A percentile compares a stretch with the other conserved stretches of the same genome.
These are phyloP conservation scores for Urocitellus parryii DNA, from an alignment of 2,113 vertebrate genomes.

Conservation along the genomic window DNA sequence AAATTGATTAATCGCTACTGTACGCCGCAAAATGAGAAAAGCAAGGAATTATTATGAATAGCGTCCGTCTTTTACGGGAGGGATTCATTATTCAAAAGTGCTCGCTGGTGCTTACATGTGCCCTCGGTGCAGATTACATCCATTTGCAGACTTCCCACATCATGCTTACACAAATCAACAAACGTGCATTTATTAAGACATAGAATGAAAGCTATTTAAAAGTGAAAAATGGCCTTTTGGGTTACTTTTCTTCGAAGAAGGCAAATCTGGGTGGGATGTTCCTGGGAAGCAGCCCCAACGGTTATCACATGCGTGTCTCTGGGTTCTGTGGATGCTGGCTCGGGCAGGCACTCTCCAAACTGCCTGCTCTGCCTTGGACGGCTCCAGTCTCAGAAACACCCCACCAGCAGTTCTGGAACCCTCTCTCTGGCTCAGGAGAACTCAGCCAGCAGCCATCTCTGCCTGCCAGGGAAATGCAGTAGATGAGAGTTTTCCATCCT, in stretches of 20 bases:
- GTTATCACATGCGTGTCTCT: background rate
- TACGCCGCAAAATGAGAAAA: conserved; percentile 93
- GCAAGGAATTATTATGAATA: conserved; percentile 95
- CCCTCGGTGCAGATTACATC: conserved; percentile 92
- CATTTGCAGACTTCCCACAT: conserved; percentile 92
- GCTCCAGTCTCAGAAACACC: background rate
- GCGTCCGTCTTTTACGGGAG: conserved; percentile 92
- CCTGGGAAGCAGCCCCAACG: conserved; percentile 37
- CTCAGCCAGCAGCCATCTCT: background rate
- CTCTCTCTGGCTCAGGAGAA: background rate
- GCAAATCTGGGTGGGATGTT: conserved; percentile 68
- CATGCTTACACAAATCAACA: conserved; percentile 93
- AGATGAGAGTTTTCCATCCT: background rate
- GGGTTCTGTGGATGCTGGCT: background rate
- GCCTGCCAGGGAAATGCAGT: background rate
- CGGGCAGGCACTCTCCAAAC: background rate
- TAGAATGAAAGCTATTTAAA: conserved; percentile 93
- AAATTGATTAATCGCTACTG: conserved; percentile 94
- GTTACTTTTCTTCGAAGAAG: conserved; percentile 78
- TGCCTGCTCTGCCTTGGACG: background rate
- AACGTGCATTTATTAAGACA: conserved; percentile 93
- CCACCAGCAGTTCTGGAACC: background rate
- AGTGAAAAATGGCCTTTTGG: conserved; percentile 91
- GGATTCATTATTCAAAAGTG: conserved; percentile 93
- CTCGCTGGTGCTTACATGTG: conserved; percentile 91